Evolutionary conservation across 1,140 invertebrate genomes (phyloP), one percentile per base, ranked within the genome.

Genomic region (Leucophenga varia): DNA sequence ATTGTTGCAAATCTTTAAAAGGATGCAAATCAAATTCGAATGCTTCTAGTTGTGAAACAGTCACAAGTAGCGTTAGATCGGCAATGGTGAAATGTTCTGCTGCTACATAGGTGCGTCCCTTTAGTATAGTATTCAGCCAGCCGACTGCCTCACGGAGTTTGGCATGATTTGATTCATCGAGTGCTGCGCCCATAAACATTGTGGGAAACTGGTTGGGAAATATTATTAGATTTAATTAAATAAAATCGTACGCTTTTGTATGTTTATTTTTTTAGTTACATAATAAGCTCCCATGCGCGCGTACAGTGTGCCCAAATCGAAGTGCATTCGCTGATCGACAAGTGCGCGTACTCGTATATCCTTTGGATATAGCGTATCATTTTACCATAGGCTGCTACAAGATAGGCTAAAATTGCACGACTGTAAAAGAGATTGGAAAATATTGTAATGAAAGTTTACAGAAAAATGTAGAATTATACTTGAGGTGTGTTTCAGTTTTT

Each of bases 301-400:
- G 56, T 81, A 88, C 0, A 90, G 74, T 1, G 80, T 85, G 10
- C 85, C 84, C 12, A 84, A 74, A 63, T 90, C 88, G 54, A 91
- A 91, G 46, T 87, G 80, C 0, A 91, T 70, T 7, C 85, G 77
- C 49, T 85, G 81, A 64, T 90, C 85, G 2, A 92, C 84, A 9
- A 88, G 16, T 1, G 87, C 89, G 39, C 88, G 74, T 10, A 76
- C 75, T 7, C 79, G 76, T 1, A 84, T 79, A 53, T 86, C 83
- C 34, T 81, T 84, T 0, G 89, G 89, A 68, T 89, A 88, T 0
- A 91, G 63, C 2, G 78, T 61, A 47, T 77, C 78, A 41, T 82
- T 43, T 84, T 83, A 0, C 80, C 85, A 53, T 90, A 91, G 30
- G 85, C 79, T 41, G 85, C 83, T 4, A 80, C 85, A 51, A 91